Conservation (phyloP, 53 echinoderm and acorn worm genomes). For the Pentamera pediparva region DNA sequence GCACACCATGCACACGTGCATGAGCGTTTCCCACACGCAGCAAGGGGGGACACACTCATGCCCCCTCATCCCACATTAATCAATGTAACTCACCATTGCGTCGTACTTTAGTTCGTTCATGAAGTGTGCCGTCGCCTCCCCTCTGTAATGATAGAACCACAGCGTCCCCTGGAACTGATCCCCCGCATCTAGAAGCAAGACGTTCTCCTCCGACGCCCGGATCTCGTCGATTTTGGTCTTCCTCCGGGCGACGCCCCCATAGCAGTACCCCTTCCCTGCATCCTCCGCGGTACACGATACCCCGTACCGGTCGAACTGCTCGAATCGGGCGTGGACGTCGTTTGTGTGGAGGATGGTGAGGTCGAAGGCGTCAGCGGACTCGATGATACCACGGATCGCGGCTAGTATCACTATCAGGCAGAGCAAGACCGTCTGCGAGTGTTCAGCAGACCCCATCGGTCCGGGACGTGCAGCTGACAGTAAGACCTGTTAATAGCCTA, state of each 20-base stretch:
- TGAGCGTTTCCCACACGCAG: too few species aligned
- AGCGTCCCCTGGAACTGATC: slow-evolving; percentile 59
- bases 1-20: too few species aligned
- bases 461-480: too few species aligned
- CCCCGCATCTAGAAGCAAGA: slow-evolving; percentile 51
- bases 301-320: slow-evolving; percentile 29
- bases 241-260: slow-evolving; percentile 45
- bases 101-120: slow-evolving; percentile 54
- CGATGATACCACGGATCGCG: too few species aligned
- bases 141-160: slow-evolving; percentile 56
- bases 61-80: too few species aligned
- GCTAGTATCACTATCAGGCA: too few species aligned
- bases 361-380: slow-evolving; percentile 28
- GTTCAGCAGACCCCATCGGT: too few species aligned
- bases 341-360: slow-evolving; percentile 65
- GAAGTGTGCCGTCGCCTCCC: slow-evolving; percentile 48
- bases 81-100: slow-evolving; percentile 58
- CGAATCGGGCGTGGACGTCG: slow-evolving; percentile 54
- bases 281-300: slow-evolving; percentile 28
- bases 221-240: slow-evolving; percentile 37
- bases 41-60: too few species aligned
- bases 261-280: slow-evolving; percentile 28
- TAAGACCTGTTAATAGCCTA: too few species aligned
- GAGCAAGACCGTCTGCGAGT: too few species aligned
- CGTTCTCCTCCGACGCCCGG: slow-evolving; percentile 32